Percentiles rank a stretch among this genome's conserved stretches.
Conservation (phyloP, 1,140 invertebrate species). For the Neodiprion fabricii region DNA sequence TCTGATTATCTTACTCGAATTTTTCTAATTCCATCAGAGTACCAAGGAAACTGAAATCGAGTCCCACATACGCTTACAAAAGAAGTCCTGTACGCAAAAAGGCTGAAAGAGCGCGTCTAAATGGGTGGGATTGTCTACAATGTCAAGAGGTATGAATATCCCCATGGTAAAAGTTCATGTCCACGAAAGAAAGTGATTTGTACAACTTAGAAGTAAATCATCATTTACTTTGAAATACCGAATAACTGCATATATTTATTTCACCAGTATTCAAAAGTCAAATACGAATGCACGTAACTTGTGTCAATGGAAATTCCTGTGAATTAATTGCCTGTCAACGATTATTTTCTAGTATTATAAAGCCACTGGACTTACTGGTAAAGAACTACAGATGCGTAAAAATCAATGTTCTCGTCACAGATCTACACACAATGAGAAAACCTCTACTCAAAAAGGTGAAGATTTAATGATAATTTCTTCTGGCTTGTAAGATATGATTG, state of each 20-base stretch:
- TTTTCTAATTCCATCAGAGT: constrained; percentile 30
- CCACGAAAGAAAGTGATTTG: too few species aligned
- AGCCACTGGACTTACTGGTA: constrained; percentile 42
- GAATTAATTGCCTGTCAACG: background rate
- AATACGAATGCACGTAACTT: too few species aligned
- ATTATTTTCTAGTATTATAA: constrained; percentile 56
- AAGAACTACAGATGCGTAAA: constrained; percentile 49
- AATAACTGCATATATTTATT: too few species aligned
- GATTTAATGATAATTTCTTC: constrained; percentile 15
- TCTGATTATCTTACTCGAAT: background rate
- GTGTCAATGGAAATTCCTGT: constrained; percentile 21
- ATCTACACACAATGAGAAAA: constrained; percentile 47
- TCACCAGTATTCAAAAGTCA: too few species aligned
- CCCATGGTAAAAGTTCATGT: too few species aligned
- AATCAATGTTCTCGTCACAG: constrained; percentile 61
- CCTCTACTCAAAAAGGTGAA: constrained; percentile 54
- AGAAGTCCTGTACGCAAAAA: constrained; percentile 49
- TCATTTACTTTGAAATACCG: too few species aligned
- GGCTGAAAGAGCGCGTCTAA: constrained; percentile 48
- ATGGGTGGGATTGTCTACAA: constrained; percentile 53
- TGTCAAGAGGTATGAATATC: constrained; percentile 50
- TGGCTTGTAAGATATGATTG: constrained; percentile 15
- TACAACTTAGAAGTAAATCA: too few species aligned
- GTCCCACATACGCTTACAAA: constrained; percentile 39
- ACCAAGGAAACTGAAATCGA: constrained; percentile 28